phyloP scores from a whole-genome alignment of 2,888 invertebrate genomes.

The Drosophila planitibia region DNA sequence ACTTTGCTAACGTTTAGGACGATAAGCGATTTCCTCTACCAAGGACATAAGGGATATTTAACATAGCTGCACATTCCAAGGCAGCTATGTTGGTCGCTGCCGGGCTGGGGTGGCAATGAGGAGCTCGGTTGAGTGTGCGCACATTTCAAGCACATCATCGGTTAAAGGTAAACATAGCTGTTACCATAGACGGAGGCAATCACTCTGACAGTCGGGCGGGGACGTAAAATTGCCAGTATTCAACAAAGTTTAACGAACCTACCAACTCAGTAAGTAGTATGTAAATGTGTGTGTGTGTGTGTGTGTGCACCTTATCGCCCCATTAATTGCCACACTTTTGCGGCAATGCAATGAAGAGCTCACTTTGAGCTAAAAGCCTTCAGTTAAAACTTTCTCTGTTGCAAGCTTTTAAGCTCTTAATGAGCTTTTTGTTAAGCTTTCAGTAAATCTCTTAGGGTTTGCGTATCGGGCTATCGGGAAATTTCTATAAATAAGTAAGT shows the following conservation, averaged over 20 bases:
- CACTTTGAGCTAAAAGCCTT: constrained; percentile 23
- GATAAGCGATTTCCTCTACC: constrained; percentile 47
- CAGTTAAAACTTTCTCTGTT: background rate
- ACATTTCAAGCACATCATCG: constrained; percentile 63
- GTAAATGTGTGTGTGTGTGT: constrained; percentile 10
- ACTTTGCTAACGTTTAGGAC: constrained; percentile 43
- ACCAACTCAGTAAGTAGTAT: constrained; percentile 16
- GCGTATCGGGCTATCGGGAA: background rate
- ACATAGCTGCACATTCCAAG: constrained; percentile 48
- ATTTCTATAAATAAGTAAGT: background rate
- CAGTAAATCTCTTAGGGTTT: constrained; percentile 14
- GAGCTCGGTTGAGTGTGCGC: constrained; percentile 63
- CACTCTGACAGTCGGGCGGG: constrained; percentile 33
- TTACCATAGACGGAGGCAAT: constrained; percentile 21
- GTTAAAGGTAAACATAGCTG: constrained; percentile 44
- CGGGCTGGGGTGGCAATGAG: background rate
- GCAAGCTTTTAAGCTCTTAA: background rate
- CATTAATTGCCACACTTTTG: constrained; percentile 32
- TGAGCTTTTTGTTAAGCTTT: constrained; percentile 11
- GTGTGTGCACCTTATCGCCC: constrained; percentile 35
- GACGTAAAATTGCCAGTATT: constrained; percentile 53
- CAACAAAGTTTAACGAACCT: constrained; percentile 80
- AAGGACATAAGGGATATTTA: constrained; percentile 67
- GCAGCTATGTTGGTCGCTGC: background rate
- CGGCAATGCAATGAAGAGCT: constrained; percentile 17